Base-by-base conservation (phyloP, 2,113 vertebrate species). In the Gavia stellata region DNA sequence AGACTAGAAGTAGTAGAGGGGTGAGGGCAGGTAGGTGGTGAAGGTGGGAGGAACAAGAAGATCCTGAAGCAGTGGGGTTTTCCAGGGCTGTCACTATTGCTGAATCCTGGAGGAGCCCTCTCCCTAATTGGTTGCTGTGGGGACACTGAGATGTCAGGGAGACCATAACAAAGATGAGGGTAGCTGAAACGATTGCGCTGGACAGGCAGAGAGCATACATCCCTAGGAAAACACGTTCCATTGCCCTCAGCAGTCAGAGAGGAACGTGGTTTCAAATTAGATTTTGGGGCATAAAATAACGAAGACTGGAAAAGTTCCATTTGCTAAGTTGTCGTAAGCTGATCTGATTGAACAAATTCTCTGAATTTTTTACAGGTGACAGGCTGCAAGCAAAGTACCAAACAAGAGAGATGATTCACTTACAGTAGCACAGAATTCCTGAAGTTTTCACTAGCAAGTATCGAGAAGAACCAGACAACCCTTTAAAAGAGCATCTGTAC, bases 141-240 rank as follows among this genome's bases (percentile, higher is more conserved):
- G 40, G 58, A 81, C 17, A 16, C 40, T 1, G 28, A 50, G 55
- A 23, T 18, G 28, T 31, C 72, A 65, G 42, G 44, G 50, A 55
- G 16, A 28, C 44, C 0, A 0, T 28, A 34, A 49, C 24, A 44
- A 63, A 72, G 29, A 36, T 11, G 56, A 74, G 45, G 25, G 19
- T 5, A 49, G 50, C 29, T 25, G n/a, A 55, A 80, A 47, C 14
- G 0, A 34, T 7, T 24, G 21, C 47, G 18, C 0, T 15, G 33
- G 42, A 12, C 65, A 78, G 31, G 55, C 63, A 81, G 23, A 66
- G 40, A 85, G 55, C 26, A 56, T 20, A 7, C 17, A 40, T 24
- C 58, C 19, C 7, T 5, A 44, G 40, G 47, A 91, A 86, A 91
- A 88, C 10, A 21, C 72, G 45, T 78, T 73, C 50, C 26, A 45